Base-by-base conservation (phyloP, 2,888 invertebrate species). In the Zygothrica quintamaculata region DNA sequence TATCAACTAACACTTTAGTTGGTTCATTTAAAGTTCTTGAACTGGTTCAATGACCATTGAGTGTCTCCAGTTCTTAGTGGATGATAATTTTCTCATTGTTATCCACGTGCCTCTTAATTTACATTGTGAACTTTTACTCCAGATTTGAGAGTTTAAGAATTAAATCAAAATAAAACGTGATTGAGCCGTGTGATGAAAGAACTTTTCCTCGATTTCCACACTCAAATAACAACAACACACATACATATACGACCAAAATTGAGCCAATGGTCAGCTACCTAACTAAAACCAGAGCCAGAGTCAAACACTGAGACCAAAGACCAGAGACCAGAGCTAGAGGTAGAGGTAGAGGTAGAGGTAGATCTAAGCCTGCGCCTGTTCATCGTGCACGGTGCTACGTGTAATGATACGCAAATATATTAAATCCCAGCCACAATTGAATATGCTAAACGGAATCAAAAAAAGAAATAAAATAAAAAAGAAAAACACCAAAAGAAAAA, bases 121-220 rank as follows among this genome's bases (percentile, higher is more conserved):
- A 77, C 22, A 22, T n/a, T 3, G 42, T 78, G 80, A 82, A 84
- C 84, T 84, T 82, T 82, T 84, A 84, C 78, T 80, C 85, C 61
- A 84, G 77, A 59, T 84, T 78, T 60, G 65, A 34, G 25, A 59
- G 70, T 43, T 48, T 51, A 55, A 36, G 68, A 77, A 75, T 84
- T 61, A 52, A 81, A 65, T 84, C 76, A 74, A 82, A 22, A 67
- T 74, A 82, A 84, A 84, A 84, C 78, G 78, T 78, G 77, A 75
- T 73, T 53, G 57, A 16, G 57, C 59, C 44, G 47, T 65, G 62
- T 48, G 69, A 53, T 79, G 75, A 67, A 60, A 65, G 78, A 80
- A 81, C 81, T 84, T 84, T 84, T 84, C 81, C 72, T 65, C 56
- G 74, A 80, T 84, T 84, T 74, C 84, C 76, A 76, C 71, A 65